These are phyloP conservation scores for Liopterus haemorrhoidalis DNA, from an alignment of 2,888 invertebrate genomes.

Conservation along the genomic window DNA sequence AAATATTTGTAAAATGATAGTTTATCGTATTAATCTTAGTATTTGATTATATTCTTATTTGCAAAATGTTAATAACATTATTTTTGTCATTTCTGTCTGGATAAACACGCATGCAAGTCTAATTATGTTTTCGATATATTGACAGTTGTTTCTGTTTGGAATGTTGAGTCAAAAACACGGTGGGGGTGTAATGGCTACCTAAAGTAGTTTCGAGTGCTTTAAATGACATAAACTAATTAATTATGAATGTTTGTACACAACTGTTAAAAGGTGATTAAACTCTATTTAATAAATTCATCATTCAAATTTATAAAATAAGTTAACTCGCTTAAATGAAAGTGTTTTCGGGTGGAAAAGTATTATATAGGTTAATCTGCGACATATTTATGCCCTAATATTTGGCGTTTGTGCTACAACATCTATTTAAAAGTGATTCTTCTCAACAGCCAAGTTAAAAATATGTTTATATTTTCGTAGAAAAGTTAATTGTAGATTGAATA, in stretches of 20 bases:
- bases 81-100: too few species aligned
- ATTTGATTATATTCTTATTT: too few species aligned
- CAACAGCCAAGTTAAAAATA: too few species aligned
- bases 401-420: not conserved
- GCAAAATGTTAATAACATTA: too few species aligned
- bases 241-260: conserved; percentile 21
- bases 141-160: conserved; percentile 14
- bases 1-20: too few species aligned
- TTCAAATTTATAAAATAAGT: conserved; percentile 11
- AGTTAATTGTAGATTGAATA: too few species aligned
- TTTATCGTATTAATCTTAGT: too few species aligned
- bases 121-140: too few species aligned
- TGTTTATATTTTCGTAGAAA: too few species aligned
- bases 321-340: too few species aligned
- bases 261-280: conserved; percentile 35
- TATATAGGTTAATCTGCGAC: conserved; percentile 23
- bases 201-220: conserved; percentile 42
- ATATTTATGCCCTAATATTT: conserved; percentile 21
- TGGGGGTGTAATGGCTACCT: conserved; percentile 48
- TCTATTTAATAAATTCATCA: conserved; percentile 4
- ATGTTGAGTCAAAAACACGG: conserved; percentile 30
- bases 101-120: too few species aligned
- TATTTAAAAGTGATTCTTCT: too few species aligned
- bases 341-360: conserved; percentile 11
- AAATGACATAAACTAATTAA: conserved; percentile 34